These are phyloP conservation scores for Drosophila borborema DNA, from an alignment of 2,888 invertebrate species.

Conservation along the genomic window DNA sequence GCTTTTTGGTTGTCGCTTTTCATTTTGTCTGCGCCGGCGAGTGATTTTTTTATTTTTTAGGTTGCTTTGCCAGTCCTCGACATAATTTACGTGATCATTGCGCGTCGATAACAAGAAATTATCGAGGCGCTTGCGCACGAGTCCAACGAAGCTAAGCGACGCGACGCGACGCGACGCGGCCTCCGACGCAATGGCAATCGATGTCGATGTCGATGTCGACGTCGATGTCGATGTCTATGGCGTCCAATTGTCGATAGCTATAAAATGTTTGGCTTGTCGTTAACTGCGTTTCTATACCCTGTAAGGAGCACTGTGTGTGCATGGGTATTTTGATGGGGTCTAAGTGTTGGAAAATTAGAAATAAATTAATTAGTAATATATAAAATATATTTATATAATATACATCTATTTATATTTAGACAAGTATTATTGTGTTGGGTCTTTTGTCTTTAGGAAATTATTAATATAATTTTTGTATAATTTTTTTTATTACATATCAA, in stretches of 20 bases:
- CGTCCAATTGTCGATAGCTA: slow-evolving; percentile 58
- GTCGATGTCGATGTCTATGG: slow-evolving; percentile 43
- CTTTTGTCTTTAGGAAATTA: no score
- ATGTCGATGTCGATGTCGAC: slow-evolving; percentile 42
- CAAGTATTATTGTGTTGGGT: no score
- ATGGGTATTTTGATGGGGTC: neutral
- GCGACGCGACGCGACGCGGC: slow-evolving; percentile 24
- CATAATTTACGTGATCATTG: slow-evolving; percentile 82
- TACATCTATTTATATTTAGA: no score
- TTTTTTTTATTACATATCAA: no score
- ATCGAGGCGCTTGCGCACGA: slow-evolving; percentile 76
- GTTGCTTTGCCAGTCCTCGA: slow-evolving; percentile 67
- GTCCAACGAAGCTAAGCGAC: slow-evolving; percentile 35
- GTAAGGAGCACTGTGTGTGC: neutral
- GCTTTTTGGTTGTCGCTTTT: slow-evolving; percentile 47
- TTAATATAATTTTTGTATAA: no score
- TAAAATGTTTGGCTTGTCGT: slow-evolving; percentile 53
- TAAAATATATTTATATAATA: no score
- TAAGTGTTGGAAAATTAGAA: neutral
- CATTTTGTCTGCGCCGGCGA: slow-evolving; percentile 46
- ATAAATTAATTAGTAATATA: no score
- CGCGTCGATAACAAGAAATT: slow-evolving; percentile 82
- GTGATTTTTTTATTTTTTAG: slow-evolving; percentile 45
- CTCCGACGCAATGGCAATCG: slow-evolving; percentile 67
- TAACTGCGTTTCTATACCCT: slow-evolving; percentile 50